Conservation (phyloP, 2,113 vertebrate species). For the Lanius collurio region DNA sequence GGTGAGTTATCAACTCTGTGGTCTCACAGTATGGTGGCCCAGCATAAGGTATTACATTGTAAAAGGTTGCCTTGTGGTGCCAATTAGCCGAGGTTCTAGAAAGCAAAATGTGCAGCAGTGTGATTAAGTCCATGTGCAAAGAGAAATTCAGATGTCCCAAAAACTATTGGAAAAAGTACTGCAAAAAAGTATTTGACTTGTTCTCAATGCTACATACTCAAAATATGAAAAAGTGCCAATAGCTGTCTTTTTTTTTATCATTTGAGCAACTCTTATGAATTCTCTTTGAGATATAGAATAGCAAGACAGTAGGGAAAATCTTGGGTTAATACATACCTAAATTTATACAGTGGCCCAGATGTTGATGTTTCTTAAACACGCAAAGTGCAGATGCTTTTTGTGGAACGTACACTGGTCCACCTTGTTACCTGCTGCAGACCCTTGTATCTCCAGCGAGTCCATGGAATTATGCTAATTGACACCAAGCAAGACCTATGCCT, state of each 20-base stretch:
- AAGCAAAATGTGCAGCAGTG: neutral
- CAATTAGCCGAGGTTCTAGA: slow-evolving; percentile 22
- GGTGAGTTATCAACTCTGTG: slow-evolving; percentile 31
- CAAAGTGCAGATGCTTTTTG: neutral
- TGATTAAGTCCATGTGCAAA: neutral
- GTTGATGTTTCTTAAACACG: neutral
- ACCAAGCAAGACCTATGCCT: neutral
- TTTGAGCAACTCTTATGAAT: neutral
- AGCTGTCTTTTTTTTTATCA: neutral
- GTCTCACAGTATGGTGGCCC: slow-evolving; percentile 24
- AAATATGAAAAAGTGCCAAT: neutral
- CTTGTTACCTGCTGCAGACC: neutral
- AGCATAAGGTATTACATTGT: neutral
- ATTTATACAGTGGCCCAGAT: too few relatives aligned
- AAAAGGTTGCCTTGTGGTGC: slow-evolving; percentile 5
- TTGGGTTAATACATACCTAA: neutral
- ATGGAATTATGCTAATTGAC: rapidly evolving
- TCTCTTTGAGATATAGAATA: neutral
- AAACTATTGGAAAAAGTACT: neutral
- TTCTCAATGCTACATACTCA: neutral
- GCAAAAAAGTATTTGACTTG: neutral
- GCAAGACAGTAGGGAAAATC: neutral
- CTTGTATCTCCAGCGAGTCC: neutral
- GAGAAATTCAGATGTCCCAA: neutral
- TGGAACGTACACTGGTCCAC: neutral